Percentiles rank a stretch among this genome's conserved stretches.
These are phyloP conservation scores for Lithophane ornitopus DNA, from an alignment of 2,888 invertebrate species.

Conservation along the genomic window DNA sequence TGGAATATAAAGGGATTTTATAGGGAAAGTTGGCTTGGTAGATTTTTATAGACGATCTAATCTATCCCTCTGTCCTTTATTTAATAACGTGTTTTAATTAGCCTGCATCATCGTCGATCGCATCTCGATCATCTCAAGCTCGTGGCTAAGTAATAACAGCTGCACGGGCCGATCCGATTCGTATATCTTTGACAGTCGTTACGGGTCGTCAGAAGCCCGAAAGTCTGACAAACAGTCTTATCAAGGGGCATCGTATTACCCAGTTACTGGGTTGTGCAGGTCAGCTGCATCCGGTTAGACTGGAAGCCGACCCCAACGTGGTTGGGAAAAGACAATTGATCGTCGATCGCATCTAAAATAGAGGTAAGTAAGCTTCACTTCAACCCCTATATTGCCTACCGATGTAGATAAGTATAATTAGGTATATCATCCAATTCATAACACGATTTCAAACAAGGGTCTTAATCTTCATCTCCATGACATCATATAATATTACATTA, in stretches of 20 bases:
- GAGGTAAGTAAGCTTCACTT: not conserved
- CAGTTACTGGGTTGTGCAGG: too few species aligned
- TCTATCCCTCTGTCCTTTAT: too few species aligned
- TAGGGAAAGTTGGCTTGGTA: not conserved
- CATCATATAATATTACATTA: not conserved
- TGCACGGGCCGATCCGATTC: too few species aligned
- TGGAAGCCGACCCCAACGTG: too few species aligned
- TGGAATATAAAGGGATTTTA: not conserved
- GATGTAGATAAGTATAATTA: not conserved
- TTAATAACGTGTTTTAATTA: not conserved
- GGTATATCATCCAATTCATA: not conserved
- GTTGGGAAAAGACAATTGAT: too few species aligned
- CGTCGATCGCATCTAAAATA: not conserved
- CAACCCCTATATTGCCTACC: not conserved
- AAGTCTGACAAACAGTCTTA: too few species aligned
- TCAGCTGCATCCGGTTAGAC: too few species aligned
- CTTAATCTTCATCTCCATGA: not conserved
- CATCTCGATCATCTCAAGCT: not conserved
- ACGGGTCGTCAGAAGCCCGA: too few species aligned
- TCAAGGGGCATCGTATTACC: too few species aligned
- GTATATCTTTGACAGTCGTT: too few species aligned
- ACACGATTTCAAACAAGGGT: slow-evolving; percentile 7
- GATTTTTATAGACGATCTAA: not conserved
- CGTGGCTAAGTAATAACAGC: too few species aligned
- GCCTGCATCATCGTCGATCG: not conserved